Base-by-base conservation (phyloP, 2,888 invertebrate species). In the Reticulitermes lucifugus region DNA sequence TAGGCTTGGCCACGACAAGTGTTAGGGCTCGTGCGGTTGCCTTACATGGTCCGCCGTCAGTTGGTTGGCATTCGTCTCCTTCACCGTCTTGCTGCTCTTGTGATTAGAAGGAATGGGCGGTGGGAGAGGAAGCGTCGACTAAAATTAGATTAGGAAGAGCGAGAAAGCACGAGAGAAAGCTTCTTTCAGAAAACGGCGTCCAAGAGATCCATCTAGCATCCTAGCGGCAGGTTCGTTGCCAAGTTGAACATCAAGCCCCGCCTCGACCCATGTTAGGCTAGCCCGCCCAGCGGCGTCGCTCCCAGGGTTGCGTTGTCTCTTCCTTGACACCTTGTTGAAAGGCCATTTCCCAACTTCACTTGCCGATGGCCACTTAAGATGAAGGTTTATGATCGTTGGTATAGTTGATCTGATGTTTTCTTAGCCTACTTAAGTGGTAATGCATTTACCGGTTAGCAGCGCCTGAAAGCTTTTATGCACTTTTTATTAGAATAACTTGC, bases 1-100 rank as follows among this genome's bases (percentile, higher is more conserved):
- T 25, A 25, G 65, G n/a, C 65, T 65, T 65, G n/a, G 65, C 65
- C 65, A 60, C 60, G 65, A n/a, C 65, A 65, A 65, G 65, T 25
- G 65, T 65, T n/a, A n/a, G n/a, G n/a, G 65, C 65, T 65, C 25
- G 73, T 73, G 73, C 10, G 73, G 73, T 73, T 41, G 73, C 73
- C 73, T 41, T 73, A 73, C 73, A 73, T 73, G 73, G 73, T 41
- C 41, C 73, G 73, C 73, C 73, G 35, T 29, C 73, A 41, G 35
- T 73, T 29, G 73, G 73, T 73, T 73, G 73, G 73, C 73, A 73
- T 21, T 14, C 73, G 65, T 25, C 65, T 65, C 25, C n/a, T 25
- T n/a, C 65, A n/a, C 65, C 65, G 7, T 65, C 9, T n/a, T 65
- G 65, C 65, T n/a, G 6, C 14, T 65, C 65, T 25, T n/a, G 65